Conservation (phyloP, 2,113 vertebrate genomes). For the Upupa epops region DNA sequence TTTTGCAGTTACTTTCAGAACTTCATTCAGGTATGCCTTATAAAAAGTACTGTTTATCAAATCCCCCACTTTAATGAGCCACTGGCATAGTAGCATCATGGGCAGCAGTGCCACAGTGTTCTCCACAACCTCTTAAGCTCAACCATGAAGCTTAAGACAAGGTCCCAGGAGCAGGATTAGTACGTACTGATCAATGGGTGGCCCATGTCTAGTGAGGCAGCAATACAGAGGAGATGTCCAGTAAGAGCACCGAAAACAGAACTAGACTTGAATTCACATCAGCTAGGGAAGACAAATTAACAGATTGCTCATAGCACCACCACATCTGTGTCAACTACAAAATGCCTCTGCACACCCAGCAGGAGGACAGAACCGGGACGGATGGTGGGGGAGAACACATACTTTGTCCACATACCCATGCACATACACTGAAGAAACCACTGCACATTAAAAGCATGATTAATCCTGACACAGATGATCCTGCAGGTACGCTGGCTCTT, state of each 20-base stretch:
- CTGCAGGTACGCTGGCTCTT: neutral
- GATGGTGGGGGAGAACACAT: rapidly evolving
- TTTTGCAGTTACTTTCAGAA: neutral
- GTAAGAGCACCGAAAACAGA: neutral
- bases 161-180: neutral
- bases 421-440: neutral
- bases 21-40: neutral
- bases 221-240: neutral
- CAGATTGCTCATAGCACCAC: neutral
- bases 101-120: neutral
- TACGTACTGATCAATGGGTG: too few species aligned
- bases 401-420: neutral
- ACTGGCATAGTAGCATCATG: rapidly evolving
- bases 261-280: neutral
- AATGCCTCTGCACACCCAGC: neutral
- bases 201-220: neutral
- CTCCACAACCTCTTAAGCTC: neutral
- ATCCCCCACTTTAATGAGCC: rapidly evolving
- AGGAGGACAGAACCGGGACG: neutral
- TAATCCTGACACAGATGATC: neutral
- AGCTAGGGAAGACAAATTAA: neutral
- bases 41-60: neutral
- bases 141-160: rapidly evolving
- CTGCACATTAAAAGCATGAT: neutral
- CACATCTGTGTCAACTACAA: neutral